Conservation (phyloP, 2,888 invertebrate species). For the Linyphia triangularis region DNA sequence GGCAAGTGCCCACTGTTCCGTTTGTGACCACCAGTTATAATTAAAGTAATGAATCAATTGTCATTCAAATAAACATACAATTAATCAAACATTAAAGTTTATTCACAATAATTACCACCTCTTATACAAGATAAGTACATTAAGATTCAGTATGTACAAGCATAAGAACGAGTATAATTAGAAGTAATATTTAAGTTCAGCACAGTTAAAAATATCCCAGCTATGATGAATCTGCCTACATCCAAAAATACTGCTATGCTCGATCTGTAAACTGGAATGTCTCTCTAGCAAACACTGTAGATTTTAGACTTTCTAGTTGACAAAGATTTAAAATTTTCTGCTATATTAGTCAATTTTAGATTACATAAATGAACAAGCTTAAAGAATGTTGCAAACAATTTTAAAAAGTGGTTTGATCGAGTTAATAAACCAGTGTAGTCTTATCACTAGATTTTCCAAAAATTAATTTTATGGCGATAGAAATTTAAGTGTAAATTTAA, state of each 20-base stretch:
- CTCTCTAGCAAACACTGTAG: background rate
- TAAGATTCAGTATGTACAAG: slow-evolving; percentile 45
- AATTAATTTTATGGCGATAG: background rate
- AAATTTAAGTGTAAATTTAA: background rate
- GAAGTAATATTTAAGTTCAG: slow-evolving; percentile 14
- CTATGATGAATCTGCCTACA: background rate
- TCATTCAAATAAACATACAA: background rate
- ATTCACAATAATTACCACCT: slow-evolving; percentile 56
- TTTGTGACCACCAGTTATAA: no score
- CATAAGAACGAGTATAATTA: slow-evolving; percentile 19
- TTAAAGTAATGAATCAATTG: no score
- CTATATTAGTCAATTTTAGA: background rate
- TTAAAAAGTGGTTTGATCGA: background rate
- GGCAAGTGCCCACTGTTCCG: no score
- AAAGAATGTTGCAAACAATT: background rate
- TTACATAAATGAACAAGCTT: background rate
- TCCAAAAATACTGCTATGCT: slow-evolving; percentile 25
- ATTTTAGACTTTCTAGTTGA: background rate
- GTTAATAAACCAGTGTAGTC: background rate
- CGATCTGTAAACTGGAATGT: slow-evolving; percentile 35
- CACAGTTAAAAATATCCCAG: slow-evolving; percentile 31
- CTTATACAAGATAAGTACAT: slow-evolving; percentile 54
- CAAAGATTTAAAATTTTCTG: background rate
- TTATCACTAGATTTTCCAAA: background rate
- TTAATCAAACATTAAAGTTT: slow-evolving; percentile 65